Percentiles rank a stretch among this genome's conserved stretches.
Evolutionary conservation across 1,140 invertebrate species (phyloP).

Genomic region (Zophobas atratus): DNA sequence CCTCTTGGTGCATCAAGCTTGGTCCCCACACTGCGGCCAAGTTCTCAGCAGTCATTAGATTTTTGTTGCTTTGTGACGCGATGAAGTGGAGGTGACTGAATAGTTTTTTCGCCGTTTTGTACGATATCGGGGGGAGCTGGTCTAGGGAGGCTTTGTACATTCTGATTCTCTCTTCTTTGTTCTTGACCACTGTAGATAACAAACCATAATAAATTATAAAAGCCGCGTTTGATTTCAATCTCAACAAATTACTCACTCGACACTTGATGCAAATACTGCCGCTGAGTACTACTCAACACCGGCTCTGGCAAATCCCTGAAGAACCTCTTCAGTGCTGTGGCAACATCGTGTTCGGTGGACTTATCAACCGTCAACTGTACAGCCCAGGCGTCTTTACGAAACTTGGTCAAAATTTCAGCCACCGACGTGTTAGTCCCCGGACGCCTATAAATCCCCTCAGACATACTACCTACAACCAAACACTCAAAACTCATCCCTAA

Average conservation of each 20-base stretch:
- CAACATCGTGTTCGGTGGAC: slow-evolving; percentile 89
- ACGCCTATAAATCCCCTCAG: slow-evolving; percentile 89
- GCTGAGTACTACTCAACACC: slow-evolving; percentile 70
- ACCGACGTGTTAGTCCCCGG: slow-evolving; percentile 85
- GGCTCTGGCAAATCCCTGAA: slow-evolving; percentile 85
- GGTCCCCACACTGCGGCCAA: slow-evolving; percentile 89
- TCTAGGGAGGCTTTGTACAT: slow-evolving; percentile 77
- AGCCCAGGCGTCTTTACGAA: slow-evolving; percentile 86
- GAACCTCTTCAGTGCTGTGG: slow-evolving; percentile 87
- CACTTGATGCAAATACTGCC: slow-evolving; percentile 66
- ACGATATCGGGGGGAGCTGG: slow-evolving; percentile 78
- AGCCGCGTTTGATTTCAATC: slow-evolving; percentile 13
- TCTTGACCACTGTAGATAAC: slow-evolving; percentile 69
- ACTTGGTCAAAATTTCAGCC: slow-evolving; percentile 79
- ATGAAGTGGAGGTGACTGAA: slow-evolving; percentile 87
- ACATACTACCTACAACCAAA: slow-evolving; percentile 78
- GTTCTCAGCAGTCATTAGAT: slow-evolving; percentile 86
- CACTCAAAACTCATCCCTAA: not conserved
- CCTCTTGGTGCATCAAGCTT: slow-evolving; percentile 82
- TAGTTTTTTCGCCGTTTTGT: slow-evolving; percentile 81
- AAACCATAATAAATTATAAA: not conserved
- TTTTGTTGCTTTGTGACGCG: slow-evolving; percentile 80
- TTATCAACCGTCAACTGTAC: slow-evolving; percentile 83
- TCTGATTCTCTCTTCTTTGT: slow-evolving; percentile 70
- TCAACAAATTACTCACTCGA: slow-evolving; percentile 58